Conservation (phyloP, 2,888 invertebrate species). For the Polietes domitor region DNA sequence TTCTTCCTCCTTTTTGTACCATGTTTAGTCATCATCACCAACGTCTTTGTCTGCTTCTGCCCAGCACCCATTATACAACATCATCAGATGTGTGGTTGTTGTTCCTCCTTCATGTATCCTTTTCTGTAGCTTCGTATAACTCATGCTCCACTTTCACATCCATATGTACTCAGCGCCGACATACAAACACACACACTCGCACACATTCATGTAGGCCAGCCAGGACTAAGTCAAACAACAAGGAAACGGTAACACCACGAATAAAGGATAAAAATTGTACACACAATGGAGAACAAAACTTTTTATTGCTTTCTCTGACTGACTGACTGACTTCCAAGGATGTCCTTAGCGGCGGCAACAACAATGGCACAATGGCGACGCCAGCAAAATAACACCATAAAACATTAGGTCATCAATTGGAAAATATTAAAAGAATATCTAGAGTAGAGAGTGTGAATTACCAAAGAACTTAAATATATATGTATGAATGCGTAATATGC, state of each 20-base stretch:
- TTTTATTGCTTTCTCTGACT: constrained; percentile 18
- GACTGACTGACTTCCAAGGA: constrained; percentile 29
- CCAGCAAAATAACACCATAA: background rate
- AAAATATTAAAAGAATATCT: constrained; percentile 9
- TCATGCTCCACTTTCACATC: constrained; percentile 18
- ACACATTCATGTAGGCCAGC: too few species aligned
- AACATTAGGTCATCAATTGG: constrained; percentile 25
- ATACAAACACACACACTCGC: background rate
- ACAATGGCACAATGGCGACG: background rate
- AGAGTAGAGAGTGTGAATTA: background rate
- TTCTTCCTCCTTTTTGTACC: background rate
- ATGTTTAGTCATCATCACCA: constrained; percentile 24
- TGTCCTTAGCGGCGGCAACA: constrained; percentile 2
- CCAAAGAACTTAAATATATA: background rate
- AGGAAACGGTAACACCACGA: background rate
- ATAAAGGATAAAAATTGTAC: constrained; percentile 16
- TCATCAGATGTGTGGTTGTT: constrained; percentile 8
- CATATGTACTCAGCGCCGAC: background rate
- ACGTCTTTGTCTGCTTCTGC: background rate
- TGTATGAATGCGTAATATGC: constrained; percentile 3
- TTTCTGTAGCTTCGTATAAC: background rate
- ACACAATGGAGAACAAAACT: background rate
- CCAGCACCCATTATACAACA: background rate
- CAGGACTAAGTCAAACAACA: background rate
- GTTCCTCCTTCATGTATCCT: background rate